Base-by-base conservation (phyloP, 2,888 invertebrate genomes). In the Cerastis leucographa region DNA sequence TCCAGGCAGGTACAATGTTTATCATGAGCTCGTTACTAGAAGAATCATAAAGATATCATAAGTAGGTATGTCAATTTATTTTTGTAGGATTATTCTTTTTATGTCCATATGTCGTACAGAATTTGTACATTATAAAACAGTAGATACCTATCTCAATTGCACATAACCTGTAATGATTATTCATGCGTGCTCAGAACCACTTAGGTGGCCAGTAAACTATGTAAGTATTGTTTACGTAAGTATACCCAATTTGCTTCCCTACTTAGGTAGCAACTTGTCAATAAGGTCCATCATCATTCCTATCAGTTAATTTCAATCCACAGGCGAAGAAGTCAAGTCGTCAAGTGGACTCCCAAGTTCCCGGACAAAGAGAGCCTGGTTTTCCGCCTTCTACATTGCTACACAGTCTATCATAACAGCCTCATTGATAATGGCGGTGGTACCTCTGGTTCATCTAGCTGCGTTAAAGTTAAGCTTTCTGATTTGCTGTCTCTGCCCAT, bases 1-100 rank as follows among this genome's bases (percentile, higher is more conserved):
- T 61, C 29, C 17, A 59, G 17, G 6, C 12, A 51, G n/a, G 11
- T 54, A 44, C 19, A 51, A 66, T n/a, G 14, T 44, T 66, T 65
- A 81, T 72, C 54, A 56, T 49, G 44, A 12, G n/a, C 56, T 56
- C 44, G 6, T 51, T 25, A 46, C 44, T 29, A 19, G 1, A 22
- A 29, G 4, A 42, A 68, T n/a, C 67, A 49, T 74, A 79, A 79
- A 78, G 67, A 62, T 62, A 78, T 54, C 35, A 11, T 14, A 42
- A 35, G 29, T 9, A 29, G n/a, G 17, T 70, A 54, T 22, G 40
- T 69, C 49, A n/a, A 67, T 59, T 61, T 51, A 75, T 59, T 49
- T 76, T 44, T n/a, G 14, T 19, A 12, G 12, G 25, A 54, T n/a
- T 25, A 62, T 35, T 44, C 59, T 17, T 17, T n/a, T n/a, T n/a